Evolutionary conservation across 2,888 invertebrate genomes (phyloP).

Genomic region (Drosophila algonquin): DNA sequence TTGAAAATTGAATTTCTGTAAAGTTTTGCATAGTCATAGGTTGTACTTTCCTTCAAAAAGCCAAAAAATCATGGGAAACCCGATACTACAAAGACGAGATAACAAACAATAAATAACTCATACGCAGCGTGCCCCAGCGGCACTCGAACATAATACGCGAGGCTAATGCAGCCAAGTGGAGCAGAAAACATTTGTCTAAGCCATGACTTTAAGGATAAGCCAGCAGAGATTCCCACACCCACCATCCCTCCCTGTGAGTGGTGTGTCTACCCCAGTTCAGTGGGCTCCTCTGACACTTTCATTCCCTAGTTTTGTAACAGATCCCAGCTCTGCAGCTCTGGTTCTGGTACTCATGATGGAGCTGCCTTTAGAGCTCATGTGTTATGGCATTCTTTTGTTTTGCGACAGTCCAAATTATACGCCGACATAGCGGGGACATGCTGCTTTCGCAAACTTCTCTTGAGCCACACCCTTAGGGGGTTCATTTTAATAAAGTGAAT

Average conservation of each 20-base stretch:
- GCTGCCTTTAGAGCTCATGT: slow-evolving; percentile 14
- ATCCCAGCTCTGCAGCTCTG: slow-evolving; percentile 2
- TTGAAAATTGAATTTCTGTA: neutral
- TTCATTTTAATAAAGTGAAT: slow-evolving; percentile 34
- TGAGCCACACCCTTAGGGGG: neutral
- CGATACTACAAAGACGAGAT: too few relatives aligned
- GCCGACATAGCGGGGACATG: slow-evolving; percentile 26
- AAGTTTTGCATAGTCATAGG: too few relatives aligned
- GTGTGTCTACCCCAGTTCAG: slow-evolving; percentile 9
- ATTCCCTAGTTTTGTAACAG: neutral
- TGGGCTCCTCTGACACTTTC: slow-evolving; percentile 38
- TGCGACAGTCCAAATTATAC: slow-evolving; percentile 31
- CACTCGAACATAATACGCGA: slow-evolving; percentile 49
- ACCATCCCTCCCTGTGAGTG: neutral
- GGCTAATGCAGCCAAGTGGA: slow-evolving; percentile 59
- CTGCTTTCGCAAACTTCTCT: slow-evolving; percentile 13
- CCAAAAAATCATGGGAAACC: slow-evolving; percentile 36
- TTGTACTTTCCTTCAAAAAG: slow-evolving; percentile 32
- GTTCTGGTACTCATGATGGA: neutral
- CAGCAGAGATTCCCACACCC: slow-evolving; percentile 16
- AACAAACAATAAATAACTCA: slow-evolving; percentile 63
- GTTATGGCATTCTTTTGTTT: slow-evolving; percentile 36
- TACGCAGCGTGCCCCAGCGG: slow-evolving; percentile 56
- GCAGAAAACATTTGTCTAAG: slow-evolving; percentile 54
- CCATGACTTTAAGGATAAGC: slow-evolving; percentile 51